Evolutionary conservation across 2,797 vertebrate genomes (phyloP), one percentile per base, ranked within the genome.

Genomic region (Ceryle rudis): DNA sequence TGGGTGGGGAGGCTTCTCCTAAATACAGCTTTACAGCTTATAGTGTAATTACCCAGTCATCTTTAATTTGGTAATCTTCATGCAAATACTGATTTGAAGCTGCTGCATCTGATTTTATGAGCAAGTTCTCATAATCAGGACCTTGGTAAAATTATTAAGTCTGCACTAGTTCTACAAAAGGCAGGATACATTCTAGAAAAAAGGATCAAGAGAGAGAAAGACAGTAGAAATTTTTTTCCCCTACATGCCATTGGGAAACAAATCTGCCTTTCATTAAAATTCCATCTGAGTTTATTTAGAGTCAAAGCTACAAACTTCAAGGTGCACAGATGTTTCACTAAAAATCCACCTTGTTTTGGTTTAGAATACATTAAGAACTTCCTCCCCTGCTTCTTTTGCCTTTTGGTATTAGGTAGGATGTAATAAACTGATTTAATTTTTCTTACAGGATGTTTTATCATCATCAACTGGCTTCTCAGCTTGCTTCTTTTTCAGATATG

Each of bases 401-500:
- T 29, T 92, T 60, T 52, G 6, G 18, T 90, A 78, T 35, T 55
- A 69, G 37, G 39, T 51, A 69, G 33, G 39, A 44, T 37, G 52
- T 21, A 86, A 29, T n/a, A 52, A 75, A 62, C n/a, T 46, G 21
- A 96, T 65, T 80, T 60, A 54, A 42, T 57, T 79, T 86, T 60
- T 86, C 99, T 98, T 97, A 99, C 99, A 99, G 81, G 99, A 98
- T 85, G 99, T 99, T 85, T 97, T 98, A 61, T 97, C 96, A 95
- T 98, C 99, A 84, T 99, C 98, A 87, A 98, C 92, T 11, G 98
- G 98, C 42, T 98, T 97, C 84, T 98, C 99, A 20, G 97, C 82
- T 97, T 99, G 99, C 90, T 98, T 99, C 95, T 98, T 99, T 97
- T 99, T 99, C 66, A 99, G 94, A 83, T 98, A 98, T 2, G 99